Conservation (phyloP, 1,140 invertebrate genomes). For the Pseudomyrmex concolor region DNA sequence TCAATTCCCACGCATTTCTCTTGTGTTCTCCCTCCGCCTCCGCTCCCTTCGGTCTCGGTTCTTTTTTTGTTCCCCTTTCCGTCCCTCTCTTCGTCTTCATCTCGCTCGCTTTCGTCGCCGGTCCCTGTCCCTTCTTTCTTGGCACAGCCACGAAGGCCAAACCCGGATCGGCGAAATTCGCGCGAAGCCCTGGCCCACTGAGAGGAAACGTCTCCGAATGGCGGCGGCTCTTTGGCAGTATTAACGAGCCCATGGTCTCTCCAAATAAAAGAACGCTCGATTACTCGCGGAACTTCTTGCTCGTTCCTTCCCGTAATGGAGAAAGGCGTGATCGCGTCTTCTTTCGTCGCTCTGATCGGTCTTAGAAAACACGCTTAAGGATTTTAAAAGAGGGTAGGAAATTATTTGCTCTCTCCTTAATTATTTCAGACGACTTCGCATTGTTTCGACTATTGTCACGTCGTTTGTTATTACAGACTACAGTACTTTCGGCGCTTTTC, state of each 20-base stretch:
- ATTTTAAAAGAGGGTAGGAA: neutral
- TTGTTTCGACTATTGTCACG: neutral
- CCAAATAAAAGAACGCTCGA: slow-evolving; percentile 63
- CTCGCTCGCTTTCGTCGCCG: slow-evolving; percentile 44
- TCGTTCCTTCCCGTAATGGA: slow-evolving; percentile 33
- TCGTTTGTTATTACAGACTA: too few species aligned
- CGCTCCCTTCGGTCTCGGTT: slow-evolving; percentile 17
- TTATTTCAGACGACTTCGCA: neutral
- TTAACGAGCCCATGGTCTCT: slow-evolving; percentile 62
- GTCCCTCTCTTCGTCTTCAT: slow-evolving; percentile 1
- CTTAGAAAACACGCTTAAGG: too few species aligned
- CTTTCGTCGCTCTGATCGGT: too few species aligned
- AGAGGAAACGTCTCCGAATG: slow-evolving; percentile 44
- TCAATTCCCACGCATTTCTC: slow-evolving; percentile 81
- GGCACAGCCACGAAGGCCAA: slow-evolving; percentile 70
- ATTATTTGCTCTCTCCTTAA: neutral
- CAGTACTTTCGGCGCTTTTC: neutral
- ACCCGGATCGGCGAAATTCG: slow-evolving; percentile 69
- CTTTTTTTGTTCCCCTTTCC: neutral
- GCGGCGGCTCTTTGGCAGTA: slow-evolving; percentile 55
- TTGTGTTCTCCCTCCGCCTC: slow-evolving; percentile 52
- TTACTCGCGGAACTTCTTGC: slow-evolving; percentile 42
- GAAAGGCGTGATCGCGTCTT: slow-evolving; percentile 11
- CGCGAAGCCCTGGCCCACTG: slow-evolving; percentile 76
- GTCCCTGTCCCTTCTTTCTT: slow-evolving; percentile 43